phyloP scores from a whole-genome alignment of 1,140 invertebrate genomes.

The Achroia grisella region DNA sequence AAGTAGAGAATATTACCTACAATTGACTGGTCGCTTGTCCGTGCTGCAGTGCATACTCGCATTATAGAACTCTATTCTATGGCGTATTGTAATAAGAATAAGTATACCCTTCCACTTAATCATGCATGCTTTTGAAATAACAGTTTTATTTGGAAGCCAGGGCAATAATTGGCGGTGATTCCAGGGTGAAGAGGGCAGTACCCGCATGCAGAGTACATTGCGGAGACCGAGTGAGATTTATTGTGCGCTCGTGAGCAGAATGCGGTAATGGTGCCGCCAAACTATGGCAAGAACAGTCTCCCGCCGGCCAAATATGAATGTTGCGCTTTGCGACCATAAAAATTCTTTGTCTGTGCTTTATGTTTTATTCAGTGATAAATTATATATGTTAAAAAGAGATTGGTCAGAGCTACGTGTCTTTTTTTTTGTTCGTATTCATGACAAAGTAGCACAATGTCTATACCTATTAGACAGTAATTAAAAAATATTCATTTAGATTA shows the following conservation, averaged over 20 bases:
- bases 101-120: too few relatives aligned
- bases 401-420: too few relatives aligned
- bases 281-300: conserved; percentile 22
- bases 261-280: conserved; percentile 40
- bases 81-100: too few relatives aligned
- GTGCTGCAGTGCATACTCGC: too few relatives aligned
- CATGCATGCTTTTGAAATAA: too few relatives aligned
- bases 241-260: conserved; percentile 36
- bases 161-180: conserved; percentile 28
- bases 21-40: too few relatives aligned
- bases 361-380: conserved; percentile 20
- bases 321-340: conserved; percentile 33
- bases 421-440: too few relatives aligned
- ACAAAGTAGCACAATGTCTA: too few relatives aligned
- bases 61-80: too few relatives aligned
- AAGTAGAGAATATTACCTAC: too few relatives aligned
- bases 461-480: too few relatives aligned
- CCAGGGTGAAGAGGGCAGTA: conserved; percentile 19
- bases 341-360: conserved; percentile 32
- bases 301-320: conserved; percentile 32
- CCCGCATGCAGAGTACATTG: conserved; percentile 46
- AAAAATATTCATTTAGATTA: too few relatives aligned
- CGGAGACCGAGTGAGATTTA: conserved; percentile 36
- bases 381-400: not conserved
- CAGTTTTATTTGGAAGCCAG: not conserved